Conservation (phyloP, 2,113 vertebrate species). For the Hirundichthys speculiger region DNA sequence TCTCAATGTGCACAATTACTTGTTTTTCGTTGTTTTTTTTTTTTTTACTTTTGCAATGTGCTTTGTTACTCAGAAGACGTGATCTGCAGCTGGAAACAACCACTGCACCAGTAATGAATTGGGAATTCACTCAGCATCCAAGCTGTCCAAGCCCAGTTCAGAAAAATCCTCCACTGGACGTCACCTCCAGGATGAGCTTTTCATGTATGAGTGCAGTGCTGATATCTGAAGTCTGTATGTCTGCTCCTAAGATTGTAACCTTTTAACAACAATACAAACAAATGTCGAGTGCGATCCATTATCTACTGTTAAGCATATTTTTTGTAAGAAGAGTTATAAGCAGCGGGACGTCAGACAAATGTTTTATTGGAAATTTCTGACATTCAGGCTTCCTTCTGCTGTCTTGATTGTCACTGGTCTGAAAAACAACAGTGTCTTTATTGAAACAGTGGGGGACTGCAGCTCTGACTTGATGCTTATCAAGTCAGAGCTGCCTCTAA, state of each 20-base stretch:
- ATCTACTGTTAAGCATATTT: not conserved
- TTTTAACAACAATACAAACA: too few species aligned
- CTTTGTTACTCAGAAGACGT: not conserved
- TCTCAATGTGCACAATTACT: too few species aligned
- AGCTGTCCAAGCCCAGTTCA: not conserved
- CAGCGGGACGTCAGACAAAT: not conserved
- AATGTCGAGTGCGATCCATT: too few species aligned
- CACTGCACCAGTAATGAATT: slow-evolving; percentile 7
- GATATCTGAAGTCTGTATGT: not conserved
- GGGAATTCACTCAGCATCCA: slow-evolving; percentile 1
- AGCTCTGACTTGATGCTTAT: slow-evolving; percentile 60
- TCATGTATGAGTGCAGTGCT: not conserved
- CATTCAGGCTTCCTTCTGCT: not conserved
- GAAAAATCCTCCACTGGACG: not conserved
- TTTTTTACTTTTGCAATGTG: too few species aligned
- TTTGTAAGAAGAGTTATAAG: not conserved
- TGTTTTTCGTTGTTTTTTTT: too few species aligned
- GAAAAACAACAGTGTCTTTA: slow-evolving; percentile 5
- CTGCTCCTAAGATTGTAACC: too few species aligned
- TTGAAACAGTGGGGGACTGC: slow-evolving; percentile 18
- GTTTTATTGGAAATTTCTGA: not conserved
- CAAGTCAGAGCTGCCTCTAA: slow-evolving; percentile 60
- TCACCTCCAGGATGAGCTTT: not conserved
- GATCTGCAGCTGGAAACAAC: slow-evolving; percentile 11
- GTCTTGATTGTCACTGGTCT: not conserved